Conservation (phyloP, 2,113 vertebrate genomes). For the Collichthys lucidus region DNA sequence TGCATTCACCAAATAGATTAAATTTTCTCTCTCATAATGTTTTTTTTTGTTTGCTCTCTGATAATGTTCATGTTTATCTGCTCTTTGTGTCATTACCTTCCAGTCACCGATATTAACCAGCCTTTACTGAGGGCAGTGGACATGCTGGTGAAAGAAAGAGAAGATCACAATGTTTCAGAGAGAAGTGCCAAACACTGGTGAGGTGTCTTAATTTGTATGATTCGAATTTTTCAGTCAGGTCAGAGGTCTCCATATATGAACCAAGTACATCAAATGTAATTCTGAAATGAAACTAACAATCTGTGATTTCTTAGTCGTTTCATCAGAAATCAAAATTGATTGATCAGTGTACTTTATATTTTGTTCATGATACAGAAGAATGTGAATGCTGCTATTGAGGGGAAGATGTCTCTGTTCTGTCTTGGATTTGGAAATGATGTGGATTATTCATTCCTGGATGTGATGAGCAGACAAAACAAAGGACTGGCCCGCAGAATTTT, state of each 20-base stretch:
- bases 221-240: neutral
- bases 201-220: neutral
- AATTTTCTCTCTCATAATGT: neutral
- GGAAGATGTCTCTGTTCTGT: conserved; percentile 87
- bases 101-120: conserved; percentile 78
- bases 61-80: neutral
- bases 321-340: no score
- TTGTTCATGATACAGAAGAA: conserved; percentile 83
- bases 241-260: neutral
- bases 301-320: neutral
- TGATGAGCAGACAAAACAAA: conserved; percentile 88
- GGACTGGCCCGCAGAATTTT: conserved; percentile 92
- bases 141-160: conserved; percentile 56
- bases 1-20: neutral
- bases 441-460: conserved; percentile 90
- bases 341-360: no score
- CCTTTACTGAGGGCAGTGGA: conserved; percentile 65
- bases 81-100: conserved; percentile 2
- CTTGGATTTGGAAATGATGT: conserved; percentile 93
- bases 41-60: neutral
- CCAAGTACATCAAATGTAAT: neutral
- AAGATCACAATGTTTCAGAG: conserved; percentile 43
- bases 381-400: conserved; percentile 76
- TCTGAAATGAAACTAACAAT: neutral
- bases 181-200: conserved; percentile 63